Conservation (phyloP, 2,113 vertebrate species). For the Eurystomus gularis region DNA sequence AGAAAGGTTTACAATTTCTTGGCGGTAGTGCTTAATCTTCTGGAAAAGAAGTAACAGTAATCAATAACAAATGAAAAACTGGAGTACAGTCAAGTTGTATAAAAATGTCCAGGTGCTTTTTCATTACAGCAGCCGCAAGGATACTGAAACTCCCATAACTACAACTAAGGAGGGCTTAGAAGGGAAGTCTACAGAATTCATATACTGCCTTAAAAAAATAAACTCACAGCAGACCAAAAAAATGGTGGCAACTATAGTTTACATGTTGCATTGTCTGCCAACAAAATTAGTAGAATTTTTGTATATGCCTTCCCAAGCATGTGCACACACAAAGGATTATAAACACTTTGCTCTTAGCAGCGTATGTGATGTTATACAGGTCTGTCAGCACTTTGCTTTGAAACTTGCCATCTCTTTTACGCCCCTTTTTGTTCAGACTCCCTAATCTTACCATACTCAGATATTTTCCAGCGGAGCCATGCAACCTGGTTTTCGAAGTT, state of each 20-base stretch:
- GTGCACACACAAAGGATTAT: background rate
- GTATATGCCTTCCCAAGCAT: background rate
- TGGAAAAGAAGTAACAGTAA: background rate
- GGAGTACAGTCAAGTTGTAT: background rate
- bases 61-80: background rate
- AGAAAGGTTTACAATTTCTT: background rate
- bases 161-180: background rate
- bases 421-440: background rate
- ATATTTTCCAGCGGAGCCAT: background rate
- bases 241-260: background rate
- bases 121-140: background rate
- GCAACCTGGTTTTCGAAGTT: background rate
- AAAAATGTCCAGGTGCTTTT: background rate
- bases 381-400: constrained; percentile 2
- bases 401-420: background rate
- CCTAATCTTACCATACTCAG: background rate
- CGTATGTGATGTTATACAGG: background rate
- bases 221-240: background rate
- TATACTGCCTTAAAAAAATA: background rate
- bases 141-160: background rate
- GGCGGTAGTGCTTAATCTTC: background rate
- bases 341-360: background rate
- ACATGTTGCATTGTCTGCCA: background rate
- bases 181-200: background rate
- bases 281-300: background rate